Evolutionary conservation across 2,888 invertebrate genomes (phyloP).

Genomic region (Protophormia terraenovae): DNA sequence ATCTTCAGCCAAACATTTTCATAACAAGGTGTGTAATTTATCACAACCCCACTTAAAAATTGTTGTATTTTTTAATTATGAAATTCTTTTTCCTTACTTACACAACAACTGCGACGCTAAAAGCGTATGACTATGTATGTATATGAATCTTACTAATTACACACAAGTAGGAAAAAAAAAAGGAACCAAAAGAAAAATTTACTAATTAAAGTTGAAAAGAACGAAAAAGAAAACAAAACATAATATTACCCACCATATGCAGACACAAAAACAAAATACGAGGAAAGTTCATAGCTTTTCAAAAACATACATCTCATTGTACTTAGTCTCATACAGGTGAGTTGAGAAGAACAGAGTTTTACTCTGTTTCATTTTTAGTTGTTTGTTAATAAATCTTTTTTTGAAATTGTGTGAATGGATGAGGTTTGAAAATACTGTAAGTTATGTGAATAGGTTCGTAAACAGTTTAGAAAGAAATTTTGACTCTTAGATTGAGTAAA

Average conservation of each 20-base stretch:
- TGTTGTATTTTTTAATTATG: constrained; percentile 52
- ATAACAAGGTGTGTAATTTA: constrained; percentile 47
- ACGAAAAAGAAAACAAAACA: constrained; percentile 8
- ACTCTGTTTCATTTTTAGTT: constrained; percentile 44
- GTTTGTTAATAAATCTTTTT: constrained; percentile 63
- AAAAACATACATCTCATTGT: constrained; percentile 37
- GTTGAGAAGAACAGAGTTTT: not conserved
- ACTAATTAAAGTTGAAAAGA: constrained; percentile 64
- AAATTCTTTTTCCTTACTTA: constrained; percentile 45
- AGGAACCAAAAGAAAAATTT: constrained; percentile 44
- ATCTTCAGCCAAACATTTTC: not conserved
- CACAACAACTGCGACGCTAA: not conserved
- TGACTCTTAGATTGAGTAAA: too few relatives aligned
- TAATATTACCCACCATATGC: constrained; percentile 11
- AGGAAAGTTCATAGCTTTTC: not conserved
- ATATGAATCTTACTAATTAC: constrained; percentile 63
- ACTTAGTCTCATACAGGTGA: constrained; percentile 22
- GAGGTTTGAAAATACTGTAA: constrained; percentile 17
- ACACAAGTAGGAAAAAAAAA: not conserved
- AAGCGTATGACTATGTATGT: constrained; percentile 17
- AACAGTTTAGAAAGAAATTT: too few relatives aligned
- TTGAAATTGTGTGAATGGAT: constrained; percentile 37
- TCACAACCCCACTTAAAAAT: constrained; percentile 43
- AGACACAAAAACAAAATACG: constrained; percentile 9
- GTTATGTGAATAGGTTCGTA: not conserved